phyloP scores from a whole-genome alignment of 2,888 invertebrate species.

The Chloroclystis v-ata region DNA sequence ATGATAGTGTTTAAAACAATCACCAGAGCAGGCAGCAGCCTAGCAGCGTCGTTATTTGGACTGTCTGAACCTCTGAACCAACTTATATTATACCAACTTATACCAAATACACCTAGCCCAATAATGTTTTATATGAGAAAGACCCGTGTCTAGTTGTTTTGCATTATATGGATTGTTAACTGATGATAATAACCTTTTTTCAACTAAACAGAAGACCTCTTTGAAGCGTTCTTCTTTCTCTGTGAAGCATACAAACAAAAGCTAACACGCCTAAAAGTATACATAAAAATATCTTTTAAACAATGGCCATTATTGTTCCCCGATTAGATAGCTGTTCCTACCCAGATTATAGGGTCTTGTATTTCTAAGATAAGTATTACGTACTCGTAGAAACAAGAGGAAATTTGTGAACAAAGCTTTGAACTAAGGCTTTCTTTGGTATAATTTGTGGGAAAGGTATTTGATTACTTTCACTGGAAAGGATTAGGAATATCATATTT shows the following conservation, averaged over 20 bases:
- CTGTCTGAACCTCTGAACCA: too few relatives aligned
- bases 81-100: too few relatives aligned
- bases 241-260: neutral
- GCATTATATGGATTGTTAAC: too few relatives aligned
- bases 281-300: neutral
- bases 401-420: conserved; percentile 1
- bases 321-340: conserved; percentile 9
- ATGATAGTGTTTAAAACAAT: too few relatives aligned
- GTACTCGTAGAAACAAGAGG: neutral
- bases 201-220: neutral
- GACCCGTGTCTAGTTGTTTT: too few relatives aligned
- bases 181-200: too few relatives aligned
- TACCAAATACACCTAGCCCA: too few relatives aligned
- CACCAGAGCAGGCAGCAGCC: too few relatives aligned
- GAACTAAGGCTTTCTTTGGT: conserved; percentile 1
- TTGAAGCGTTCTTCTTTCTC: too few relatives aligned
- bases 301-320: neutral
- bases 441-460: neutral
- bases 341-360: conserved; percentile 7
- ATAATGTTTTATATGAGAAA: too few relatives aligned
- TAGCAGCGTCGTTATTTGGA: too few relatives aligned
- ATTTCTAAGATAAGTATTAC: conserved; percentile 2
- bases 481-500: neutral
- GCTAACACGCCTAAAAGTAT: neutral
- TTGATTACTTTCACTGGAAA: neutral